Evolutionary conservation across 2,888 invertebrate genomes (phyloP).

Genomic region (Mythimna albipuncta): DNA sequence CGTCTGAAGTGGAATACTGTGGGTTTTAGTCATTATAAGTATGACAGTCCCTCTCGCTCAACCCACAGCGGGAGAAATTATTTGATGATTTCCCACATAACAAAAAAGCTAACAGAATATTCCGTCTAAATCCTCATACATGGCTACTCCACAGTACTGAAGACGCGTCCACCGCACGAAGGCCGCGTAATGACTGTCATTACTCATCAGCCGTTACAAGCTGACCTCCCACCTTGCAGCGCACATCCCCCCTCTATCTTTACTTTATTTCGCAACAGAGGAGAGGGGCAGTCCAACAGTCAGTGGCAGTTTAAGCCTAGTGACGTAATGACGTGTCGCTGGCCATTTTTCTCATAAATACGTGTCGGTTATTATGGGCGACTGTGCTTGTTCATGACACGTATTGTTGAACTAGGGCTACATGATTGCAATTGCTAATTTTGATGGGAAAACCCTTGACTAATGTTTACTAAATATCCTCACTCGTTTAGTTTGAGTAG

Average conservation of each 20-base stretch:
- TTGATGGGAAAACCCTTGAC: constrained; percentile 35
- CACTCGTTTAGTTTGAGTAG: not conserved
- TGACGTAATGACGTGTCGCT: constrained; percentile 45
- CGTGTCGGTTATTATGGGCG: constrained; percentile 46
- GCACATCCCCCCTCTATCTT: constrained; percentile 12
- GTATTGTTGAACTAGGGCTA: constrained; percentile 44
- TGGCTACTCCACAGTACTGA: constrained; percentile 59
- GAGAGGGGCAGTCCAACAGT: constrained; percentile 24
- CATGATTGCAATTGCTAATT: constrained; percentile 29
- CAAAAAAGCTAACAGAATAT: not conserved
- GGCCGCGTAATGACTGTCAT: constrained; percentile 82
- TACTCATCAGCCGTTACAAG: constrained; percentile 67
- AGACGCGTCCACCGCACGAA: constrained; percentile 69
- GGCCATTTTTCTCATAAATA: constrained; percentile 57
- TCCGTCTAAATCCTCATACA: constrained; percentile 13
- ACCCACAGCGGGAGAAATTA: no score
- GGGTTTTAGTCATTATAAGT: no score
- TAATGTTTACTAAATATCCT: not conserved
- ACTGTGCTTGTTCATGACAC: constrained; percentile 48
- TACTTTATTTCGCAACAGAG: constrained; percentile 9
- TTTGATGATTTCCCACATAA: no score
- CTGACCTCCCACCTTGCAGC: constrained; percentile 51
- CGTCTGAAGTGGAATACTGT: no score
- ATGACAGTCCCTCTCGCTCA: no score
- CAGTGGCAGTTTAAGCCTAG: constrained; percentile 47